Base-by-base conservation (phyloP, 2,797 vertebrate genomes). In the Tragopan temminckii region DNA sequence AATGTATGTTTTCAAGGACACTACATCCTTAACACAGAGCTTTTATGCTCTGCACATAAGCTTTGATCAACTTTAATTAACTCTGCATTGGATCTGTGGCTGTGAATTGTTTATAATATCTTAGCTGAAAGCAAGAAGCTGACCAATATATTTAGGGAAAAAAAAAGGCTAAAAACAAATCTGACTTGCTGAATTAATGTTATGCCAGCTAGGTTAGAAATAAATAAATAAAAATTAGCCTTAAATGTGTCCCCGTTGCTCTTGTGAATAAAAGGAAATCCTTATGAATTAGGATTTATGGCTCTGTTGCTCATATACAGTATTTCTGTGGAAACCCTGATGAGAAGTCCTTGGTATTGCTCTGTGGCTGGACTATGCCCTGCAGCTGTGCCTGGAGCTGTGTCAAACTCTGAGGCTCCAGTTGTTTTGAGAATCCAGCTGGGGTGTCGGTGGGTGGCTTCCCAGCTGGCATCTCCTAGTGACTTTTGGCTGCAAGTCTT, bases 31-130 rank as follows among this genome's bases (percentile, higher is more conserved):
- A 78, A 67, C 55, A 90, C 85, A 90, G 79, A 64, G 43, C 92
- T 95, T 95, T 96, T 81, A 90, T 96, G 83, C 83, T 74, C 83
- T 85, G 29, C 78, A n/a, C 67, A 90, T 69, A 52, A 85, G 78
- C 92, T 97, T 97, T 96, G 92, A 97, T 97, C 90, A 95, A 20
- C 55, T 23, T 80, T 94, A 95, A 95, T 96, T 94, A 91, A 75
- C 57, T 95, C 85, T 91, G 92, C 76, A 78, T 67, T 85, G 63
- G 40, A 75, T 90, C 92, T 93, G 38, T 90, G 82, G 92, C 72
- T 93, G 88, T 86, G 86, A 96, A 80, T 80, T 95, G 92, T 95
- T 97, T 95, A 95, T 92, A 94, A 66, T 88, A 78, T 86, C 75
- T 87, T 90, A 88, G 68, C 86, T 90, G 88, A 91, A 89, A 93